Evolutionary conservation across 2,888 invertebrate species (phyloP), one percentile per base, ranked within the genome.

Genomic region (Pyrgus malvae): DNA sequence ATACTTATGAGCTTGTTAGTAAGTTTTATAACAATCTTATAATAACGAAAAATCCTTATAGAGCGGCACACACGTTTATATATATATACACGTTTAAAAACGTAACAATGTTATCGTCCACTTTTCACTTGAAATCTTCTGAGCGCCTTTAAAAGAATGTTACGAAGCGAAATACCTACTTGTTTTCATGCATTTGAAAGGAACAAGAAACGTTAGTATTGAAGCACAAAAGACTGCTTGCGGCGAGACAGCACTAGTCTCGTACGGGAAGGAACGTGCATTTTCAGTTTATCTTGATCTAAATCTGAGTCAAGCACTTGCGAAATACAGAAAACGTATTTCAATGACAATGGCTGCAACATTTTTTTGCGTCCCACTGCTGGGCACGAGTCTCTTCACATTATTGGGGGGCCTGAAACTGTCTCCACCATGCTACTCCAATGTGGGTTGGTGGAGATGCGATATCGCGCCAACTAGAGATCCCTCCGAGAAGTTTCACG

Each of bases 251-350:
- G 27, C 17, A 40, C 27, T 40, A 6, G 29, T 12, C 19, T 25
- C 11, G 17, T 19, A 21, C n/a, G 17, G 23, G 14, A 50, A 23
- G 37, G 16, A 48, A 37, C n/a, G 1, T 14, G 9, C n/a, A 41
- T 33, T 41, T 50, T 33, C 14, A 23, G 12, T 33, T n/a, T 23
- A 33, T 46, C 35, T 19, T 23, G 27, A 48, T 48, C 38, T 27
- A 27, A 37, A 8, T 48, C 48, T 19, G 8, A 16, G 14, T 31
- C 31, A 31, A 7, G 7, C 6, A 5, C 11, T 31, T 5, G 31
- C 11, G 12, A 11, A 12, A 31, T 11, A 2, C 7, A 29, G 2
- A 11, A 29, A n/a, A 5, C n/a, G n/a, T n/a, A n/a, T n/a, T n/a
- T n/a, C n/a, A n/a, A n/a, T n/a, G n/a, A n/a, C n/a, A n/a, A n/a